Evolutionary conservation across 2,888 invertebrate species (phyloP).

Genomic region (Dasypogon diadema): DNA sequence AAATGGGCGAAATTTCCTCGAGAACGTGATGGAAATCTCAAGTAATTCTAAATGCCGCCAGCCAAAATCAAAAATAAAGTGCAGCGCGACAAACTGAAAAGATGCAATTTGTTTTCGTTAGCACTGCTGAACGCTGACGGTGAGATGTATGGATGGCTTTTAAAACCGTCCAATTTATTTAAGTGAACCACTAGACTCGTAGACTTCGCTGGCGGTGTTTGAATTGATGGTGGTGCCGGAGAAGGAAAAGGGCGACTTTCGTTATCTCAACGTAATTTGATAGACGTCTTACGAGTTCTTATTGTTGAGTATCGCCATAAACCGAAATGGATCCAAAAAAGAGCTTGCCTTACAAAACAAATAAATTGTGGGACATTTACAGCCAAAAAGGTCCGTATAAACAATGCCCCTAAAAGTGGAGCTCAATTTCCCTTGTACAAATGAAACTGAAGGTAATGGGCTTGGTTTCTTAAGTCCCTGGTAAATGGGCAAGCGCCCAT

Average conservation of each 20-base stretch:
- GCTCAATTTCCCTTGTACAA: background rate
- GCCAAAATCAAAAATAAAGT: background rate
- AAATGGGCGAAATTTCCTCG: slow-evolving; percentile 6
- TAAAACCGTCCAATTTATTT: background rate
- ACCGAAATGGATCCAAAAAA: background rate
- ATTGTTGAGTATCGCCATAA: background rate
- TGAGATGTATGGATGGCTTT: background rate
- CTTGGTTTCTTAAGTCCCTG: background rate
- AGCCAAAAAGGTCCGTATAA: background rate
- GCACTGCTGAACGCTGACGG: background rate
- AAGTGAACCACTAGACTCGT: background rate
- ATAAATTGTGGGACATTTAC: background rate
- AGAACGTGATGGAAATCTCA: slow-evolving; percentile 5
- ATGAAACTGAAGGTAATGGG: background rate
- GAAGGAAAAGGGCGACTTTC: background rate
- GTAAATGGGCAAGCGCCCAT: background rate
- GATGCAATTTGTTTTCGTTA: background rate
- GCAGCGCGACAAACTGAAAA: background rate
- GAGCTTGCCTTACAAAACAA: background rate
- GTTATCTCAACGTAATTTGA: background rate
- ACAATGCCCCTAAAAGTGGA: background rate
- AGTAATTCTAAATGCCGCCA: background rate
- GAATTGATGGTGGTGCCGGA: background rate
- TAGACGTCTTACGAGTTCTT: background rate
- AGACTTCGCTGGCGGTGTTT: background rate